phyloP scores from a whole-genome alignment of 2,797 vertebrate species.

The Melanogrammus aeglefinus region DNA sequence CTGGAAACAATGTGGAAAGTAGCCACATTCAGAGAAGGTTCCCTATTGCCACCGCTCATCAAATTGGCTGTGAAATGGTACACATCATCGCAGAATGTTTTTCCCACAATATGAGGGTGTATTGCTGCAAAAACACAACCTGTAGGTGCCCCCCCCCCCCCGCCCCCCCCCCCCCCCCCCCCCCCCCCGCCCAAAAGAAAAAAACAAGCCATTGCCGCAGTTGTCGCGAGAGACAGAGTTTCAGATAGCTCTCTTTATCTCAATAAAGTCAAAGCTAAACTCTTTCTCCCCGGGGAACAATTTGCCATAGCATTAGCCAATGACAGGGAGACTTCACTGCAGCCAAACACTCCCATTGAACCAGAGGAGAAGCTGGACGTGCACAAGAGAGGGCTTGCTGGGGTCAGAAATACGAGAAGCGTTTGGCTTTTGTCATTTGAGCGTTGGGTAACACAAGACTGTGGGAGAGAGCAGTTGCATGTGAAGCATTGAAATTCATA shows the following conservation, averaged over 20 bases:
- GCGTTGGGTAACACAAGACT: constrained; percentile 64
- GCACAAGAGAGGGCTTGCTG: constrained; percentile 39
- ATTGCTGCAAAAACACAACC: constrained; percentile 41
- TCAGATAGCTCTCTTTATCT: constrained; percentile 22
- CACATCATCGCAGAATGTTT: constrained; percentile 53
- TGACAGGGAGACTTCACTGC: constrained; percentile 28
- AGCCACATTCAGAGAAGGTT: constrained; percentile 66
- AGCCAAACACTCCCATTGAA: constrained; percentile 30
- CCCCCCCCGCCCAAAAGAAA: background rate
- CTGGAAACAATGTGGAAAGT: constrained; percentile 58
- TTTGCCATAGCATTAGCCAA: constrained; percentile 24
- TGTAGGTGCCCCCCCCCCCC: constrained; percentile 17
- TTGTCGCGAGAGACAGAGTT: constrained; percentile 27
- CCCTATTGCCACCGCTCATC: constrained; percentile 31
- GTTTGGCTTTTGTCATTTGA: constrained; percentile 60
- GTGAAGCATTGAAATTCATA: constrained; percentile 72
- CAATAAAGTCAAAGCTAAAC: constrained; percentile 28
- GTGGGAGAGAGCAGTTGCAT: constrained; percentile 69
- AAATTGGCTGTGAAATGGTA: constrained; percentile 21
- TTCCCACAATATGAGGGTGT: constrained; percentile 51
- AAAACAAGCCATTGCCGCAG: background rate
- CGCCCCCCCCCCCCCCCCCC: too few species aligned
- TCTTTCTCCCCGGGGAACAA: constrained; percentile 28
- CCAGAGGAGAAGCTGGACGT: constrained; percentile 50
- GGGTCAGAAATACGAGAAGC: constrained; percentile 71